Percentiles rank a stretch among this genome's conserved stretches.
phyloP scores from a whole-genome alignment of 2,797 vertebrate genomes.

The Huso huso region DNA sequence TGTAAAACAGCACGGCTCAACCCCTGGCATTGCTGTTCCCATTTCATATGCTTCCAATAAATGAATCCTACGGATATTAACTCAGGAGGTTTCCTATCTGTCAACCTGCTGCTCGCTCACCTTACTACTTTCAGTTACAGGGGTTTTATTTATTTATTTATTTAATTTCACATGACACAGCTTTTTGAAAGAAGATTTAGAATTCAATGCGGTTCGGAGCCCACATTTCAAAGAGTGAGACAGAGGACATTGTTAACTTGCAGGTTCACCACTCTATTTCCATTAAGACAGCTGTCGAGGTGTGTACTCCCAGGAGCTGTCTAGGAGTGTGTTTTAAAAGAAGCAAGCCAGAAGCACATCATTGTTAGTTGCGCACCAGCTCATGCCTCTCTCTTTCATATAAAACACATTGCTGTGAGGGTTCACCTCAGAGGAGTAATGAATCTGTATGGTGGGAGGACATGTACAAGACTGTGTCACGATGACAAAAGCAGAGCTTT shows the following conservation, averaged over 20 bases:
- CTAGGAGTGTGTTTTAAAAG: slow-evolving; percentile 2
- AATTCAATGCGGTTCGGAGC: no score
- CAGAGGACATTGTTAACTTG: neutral
- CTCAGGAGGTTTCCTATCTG: no score
- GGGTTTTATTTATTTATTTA: no score
- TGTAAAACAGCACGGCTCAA: no score
- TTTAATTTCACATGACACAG: no score
- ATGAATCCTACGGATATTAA: no score
- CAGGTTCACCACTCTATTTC: neutral
- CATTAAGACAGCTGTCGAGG: slow-evolving; percentile 2
- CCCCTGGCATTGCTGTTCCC: no score
- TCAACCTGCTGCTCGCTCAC: no score
- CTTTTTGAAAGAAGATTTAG: no score
- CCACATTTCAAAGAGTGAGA: no score
- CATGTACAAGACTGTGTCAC: neutral
- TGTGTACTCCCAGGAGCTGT: neutral
- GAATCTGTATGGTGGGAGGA: neutral
- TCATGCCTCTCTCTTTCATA: neutral
- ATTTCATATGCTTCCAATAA: no score
- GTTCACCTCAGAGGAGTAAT: neutral
- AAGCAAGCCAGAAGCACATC: neutral
- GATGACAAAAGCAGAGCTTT: slow-evolving; percentile 8
- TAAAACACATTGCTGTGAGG: slow-evolving; percentile 2
- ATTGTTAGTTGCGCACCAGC: slow-evolving; percentile 6
- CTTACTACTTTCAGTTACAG: no score